Percentiles rank a stretch among this genome's conserved stretches.
These are phyloP conservation scores for Musca domestica DNA, from an alignment of 1,140 invertebrate genomes.

Conservation along the genomic window DNA sequence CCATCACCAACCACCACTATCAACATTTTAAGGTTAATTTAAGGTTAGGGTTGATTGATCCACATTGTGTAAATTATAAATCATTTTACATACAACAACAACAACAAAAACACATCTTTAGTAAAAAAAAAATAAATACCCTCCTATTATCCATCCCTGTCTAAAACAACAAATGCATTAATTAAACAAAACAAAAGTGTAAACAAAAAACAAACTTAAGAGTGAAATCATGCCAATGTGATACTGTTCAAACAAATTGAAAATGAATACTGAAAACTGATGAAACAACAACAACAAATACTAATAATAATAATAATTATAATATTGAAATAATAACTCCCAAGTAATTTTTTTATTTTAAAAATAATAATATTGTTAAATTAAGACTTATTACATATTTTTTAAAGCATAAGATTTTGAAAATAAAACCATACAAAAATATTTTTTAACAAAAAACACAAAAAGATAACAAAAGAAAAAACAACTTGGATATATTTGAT, in stretches of 20 bases:
- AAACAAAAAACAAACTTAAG: neutral
- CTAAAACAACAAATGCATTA: neutral
- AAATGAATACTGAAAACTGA: neutral
- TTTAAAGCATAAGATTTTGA: slow-evolving; percentile 12
- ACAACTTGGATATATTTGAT: neutral
- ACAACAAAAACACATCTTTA: too few species aligned
- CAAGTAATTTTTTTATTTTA: slow-evolving; percentile 10
- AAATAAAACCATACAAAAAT: slow-evolving; percentile 9
- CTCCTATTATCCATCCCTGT: too few species aligned
- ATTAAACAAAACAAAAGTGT: neutral
- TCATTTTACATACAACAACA: too few species aligned
- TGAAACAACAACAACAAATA: neutral
- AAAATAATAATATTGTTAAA: too few species aligned
- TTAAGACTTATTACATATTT: slow-evolving; percentile 14
- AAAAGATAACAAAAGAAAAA: neutral
- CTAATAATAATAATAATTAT: too few species aligned
- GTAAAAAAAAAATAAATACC: too few species aligned
- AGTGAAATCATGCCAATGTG: slow-evolving; percentile 19
- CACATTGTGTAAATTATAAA: too few species aligned
- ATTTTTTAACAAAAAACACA: neutral
- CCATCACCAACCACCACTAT: too few species aligned
- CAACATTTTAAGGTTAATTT: too few species aligned
- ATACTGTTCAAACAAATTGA: slow-evolving; percentile 2
- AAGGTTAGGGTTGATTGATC: too few species aligned
- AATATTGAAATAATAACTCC: neutral